These are phyloP conservation scores for Diplazon laetatorius DNA, from an alignment of 2,888 invertebrate genomes.

Conservation along the genomic window DNA sequence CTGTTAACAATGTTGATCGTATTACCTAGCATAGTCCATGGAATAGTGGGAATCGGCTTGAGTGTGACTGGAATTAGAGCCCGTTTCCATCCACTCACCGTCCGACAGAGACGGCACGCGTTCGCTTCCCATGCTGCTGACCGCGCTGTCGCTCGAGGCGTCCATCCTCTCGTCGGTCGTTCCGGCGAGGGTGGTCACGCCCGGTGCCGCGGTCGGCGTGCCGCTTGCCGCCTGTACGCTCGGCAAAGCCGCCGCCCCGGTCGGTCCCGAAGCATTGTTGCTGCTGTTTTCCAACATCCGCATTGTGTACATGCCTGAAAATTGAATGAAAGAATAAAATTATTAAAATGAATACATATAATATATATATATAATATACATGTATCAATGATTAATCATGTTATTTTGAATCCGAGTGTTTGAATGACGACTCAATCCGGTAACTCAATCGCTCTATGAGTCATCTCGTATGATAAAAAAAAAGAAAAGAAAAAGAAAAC, in stretches of 20 bases:
- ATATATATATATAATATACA: not conserved
- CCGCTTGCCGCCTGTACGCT: conserved; percentile 80
- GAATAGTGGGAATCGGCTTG: conserved; percentile 86
- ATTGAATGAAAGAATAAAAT: not conserved
- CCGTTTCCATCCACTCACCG: conserved; percentile 94
- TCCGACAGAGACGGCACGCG: conserved; percentile 94
- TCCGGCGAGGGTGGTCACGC: conserved; percentile 80
- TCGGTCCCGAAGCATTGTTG: conserved; percentile 78
- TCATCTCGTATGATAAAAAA: conserved; percentile 9
- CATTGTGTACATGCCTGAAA: conserved; percentile 93
- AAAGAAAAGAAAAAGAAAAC: conserved; percentile 31
- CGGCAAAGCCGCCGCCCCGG: conserved; percentile 75
- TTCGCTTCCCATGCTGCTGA: conserved; percentile 96
- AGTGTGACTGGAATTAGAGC: conserved; percentile 91
- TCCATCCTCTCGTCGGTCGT: conserved; percentile 88
- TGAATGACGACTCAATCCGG: not conserved
- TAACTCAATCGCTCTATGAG: conserved; percentile 30
- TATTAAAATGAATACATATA: not conserved
- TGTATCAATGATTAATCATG: conserved; percentile 14
- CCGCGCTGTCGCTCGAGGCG: conserved; percentile 95
- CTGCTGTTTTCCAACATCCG: conserved; percentile 89
- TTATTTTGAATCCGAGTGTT: not conserved
- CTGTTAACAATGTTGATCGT: no score
- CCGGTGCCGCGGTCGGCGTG: conserved; percentile 78
- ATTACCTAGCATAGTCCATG: conserved; percentile 86